These are phyloP conservation scores for Coenonympha arcania DNA, from an alignment of 2,888 invertebrate species.

Conservation along the genomic window DNA sequence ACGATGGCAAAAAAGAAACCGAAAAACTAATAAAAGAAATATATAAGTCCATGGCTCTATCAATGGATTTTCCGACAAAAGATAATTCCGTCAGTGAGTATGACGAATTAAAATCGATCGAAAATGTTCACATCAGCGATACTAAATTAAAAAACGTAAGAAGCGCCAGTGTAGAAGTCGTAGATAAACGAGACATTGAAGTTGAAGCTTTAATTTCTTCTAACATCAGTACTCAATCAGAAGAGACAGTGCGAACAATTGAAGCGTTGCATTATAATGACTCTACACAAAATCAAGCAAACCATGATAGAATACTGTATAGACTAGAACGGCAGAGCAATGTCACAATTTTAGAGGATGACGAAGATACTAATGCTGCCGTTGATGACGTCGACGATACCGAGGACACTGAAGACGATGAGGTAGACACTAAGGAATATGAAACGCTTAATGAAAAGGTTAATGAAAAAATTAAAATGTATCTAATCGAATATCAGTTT, in stretches of 20 bases:
- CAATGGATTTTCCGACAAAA: slow-evolving; percentile 40
- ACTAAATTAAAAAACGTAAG: slow-evolving; percentile 5
- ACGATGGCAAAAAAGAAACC: slow-evolving; percentile 44
- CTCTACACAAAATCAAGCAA: slow-evolving; percentile 1
- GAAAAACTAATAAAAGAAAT: slow-evolving; percentile 61
- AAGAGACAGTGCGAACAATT: slow-evolving; percentile 8
- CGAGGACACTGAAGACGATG: slow-evolving; percentile 32
- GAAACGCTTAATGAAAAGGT: slow-evolving; percentile 29
- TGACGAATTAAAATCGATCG: slow-evolving; percentile 29
- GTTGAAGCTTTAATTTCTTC: slow-evolving; percentile 21
- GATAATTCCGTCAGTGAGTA: slow-evolving; percentile 38
- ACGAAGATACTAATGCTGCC: slow-evolving; percentile 28
- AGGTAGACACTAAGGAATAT: slow-evolving; percentile 15
- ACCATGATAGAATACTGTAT: slow-evolving; percentile 2
- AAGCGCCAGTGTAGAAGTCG: slow-evolving; percentile 2
- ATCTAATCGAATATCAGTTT: too few relatives aligned
- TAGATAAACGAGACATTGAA: slow-evolving; percentile 20
- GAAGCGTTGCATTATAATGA: background rate
- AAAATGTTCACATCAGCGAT: slow-evolving; percentile 14
- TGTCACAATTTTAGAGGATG: slow-evolving; percentile 15
- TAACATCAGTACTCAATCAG: slow-evolving; percentile 14
- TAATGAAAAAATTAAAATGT: slow-evolving; percentile 6
- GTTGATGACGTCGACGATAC: slow-evolving; percentile 1
- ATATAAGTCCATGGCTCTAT: slow-evolving; percentile 56
- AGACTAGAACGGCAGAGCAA: slow-evolving; percentile 5